A percentile compares a stretch with the other conserved stretches of the same genome.
Conservation (phyloP, 2,113 vertebrate genomes). For the Anguilla rostrata region DNA sequence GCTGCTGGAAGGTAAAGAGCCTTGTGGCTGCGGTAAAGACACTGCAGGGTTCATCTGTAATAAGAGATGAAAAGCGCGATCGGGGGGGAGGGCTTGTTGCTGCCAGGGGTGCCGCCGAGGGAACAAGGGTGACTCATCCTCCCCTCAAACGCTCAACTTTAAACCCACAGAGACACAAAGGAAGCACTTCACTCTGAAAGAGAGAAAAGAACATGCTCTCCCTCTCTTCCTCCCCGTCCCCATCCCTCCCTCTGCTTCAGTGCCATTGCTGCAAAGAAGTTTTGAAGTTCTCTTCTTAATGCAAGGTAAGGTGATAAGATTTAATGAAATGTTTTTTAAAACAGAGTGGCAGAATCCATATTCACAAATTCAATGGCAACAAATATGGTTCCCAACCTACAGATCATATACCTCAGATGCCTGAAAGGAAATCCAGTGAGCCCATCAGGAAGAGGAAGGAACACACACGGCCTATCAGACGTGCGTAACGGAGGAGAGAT, state of each 20-base stretch:
- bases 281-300: background rate
- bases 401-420: too few relatives aligned
- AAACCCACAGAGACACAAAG: background rate
- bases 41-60: background rate
- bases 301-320: constrained; percentile 27
- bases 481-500: too few relatives aligned
- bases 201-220: constrained; percentile 11
- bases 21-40: constrained; percentile 11
- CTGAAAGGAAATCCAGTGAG: too few relatives aligned
- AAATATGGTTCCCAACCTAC: too few relatives aligned
- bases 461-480: too few relatives aligned
- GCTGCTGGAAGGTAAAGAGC: constrained; percentile 24
- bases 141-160: constrained; percentile 24
- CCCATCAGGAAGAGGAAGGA: too few relatives aligned
- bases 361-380: too few relatives aligned
- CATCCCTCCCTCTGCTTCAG: background rate
- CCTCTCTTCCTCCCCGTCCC: background rate
- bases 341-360: too few relatives aligned
- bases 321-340: background rate
- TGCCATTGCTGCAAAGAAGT: background rate
- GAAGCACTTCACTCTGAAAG: background rate
- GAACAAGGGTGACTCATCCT: constrained; percentile 18
- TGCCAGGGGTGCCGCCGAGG: constrained; percentile 9
- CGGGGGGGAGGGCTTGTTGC: constrained; percentile 19
- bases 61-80: constrained; percentile 29